Conservation (phyloP, 2,113 vertebrate genomes). For the Onychorhynchus coronatus region DNA sequence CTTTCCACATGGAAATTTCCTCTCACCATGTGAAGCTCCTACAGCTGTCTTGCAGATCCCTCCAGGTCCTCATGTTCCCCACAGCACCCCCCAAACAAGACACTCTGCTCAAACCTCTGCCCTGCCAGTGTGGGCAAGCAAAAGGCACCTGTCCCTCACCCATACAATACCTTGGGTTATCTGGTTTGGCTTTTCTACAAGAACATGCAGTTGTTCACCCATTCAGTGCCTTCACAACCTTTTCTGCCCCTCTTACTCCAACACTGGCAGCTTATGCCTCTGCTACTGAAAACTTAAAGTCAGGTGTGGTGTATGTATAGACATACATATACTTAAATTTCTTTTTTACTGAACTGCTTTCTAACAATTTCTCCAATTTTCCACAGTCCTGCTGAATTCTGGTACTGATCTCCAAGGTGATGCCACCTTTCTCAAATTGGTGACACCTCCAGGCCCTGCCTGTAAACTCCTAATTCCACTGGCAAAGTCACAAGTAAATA, state of each 20-base stretch:
- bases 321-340: background rate
- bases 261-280: background rate
- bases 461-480: background rate
- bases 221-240: background rate
- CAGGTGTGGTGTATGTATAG: background rate
- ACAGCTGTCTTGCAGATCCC: background rate
- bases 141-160: background rate
- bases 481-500: background rate
- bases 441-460: background rate
- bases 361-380: background rate
- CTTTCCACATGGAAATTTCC: background rate
- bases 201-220: background rate
- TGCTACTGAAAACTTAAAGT: background rate
- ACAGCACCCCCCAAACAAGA: background rate
- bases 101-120: background rate
- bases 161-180: fast-evolving
- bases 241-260: background rate
- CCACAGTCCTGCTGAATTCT: background rate
- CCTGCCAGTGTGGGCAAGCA: fast-evolving
- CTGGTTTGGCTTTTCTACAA: background rate
- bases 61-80: background rate
- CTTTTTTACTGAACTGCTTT: background rate
- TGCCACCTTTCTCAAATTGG: background rate
- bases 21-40: background rate
- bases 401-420: background rate